phyloP scores from a whole-genome alignment of 2,888 invertebrate genomes.

The Gonocerus acuteangulatus region DNA sequence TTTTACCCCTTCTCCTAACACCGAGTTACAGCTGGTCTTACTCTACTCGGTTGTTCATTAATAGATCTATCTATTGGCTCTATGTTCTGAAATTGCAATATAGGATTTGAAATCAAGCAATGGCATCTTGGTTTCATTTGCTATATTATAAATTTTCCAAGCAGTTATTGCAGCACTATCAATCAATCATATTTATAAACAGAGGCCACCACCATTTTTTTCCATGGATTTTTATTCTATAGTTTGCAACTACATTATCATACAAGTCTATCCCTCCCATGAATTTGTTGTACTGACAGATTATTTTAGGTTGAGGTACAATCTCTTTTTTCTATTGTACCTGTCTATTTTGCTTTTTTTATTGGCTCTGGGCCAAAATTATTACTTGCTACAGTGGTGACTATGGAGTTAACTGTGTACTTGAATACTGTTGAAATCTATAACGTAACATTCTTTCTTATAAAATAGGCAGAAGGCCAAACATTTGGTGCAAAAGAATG shows the following conservation, averaged over 20 bases:
- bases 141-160: constrained; percentile 7
- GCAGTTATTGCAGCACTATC: constrained; percentile 4
- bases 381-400: constrained; percentile 23
- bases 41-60: not conserved
- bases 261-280: constrained; percentile 26
- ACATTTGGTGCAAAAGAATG: too few species aligned
- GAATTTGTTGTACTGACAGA: constrained; percentile 18
- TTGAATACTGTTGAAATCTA: too few species aligned
- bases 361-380: constrained; percentile 10
- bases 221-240: not conserved
- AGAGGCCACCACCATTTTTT: constrained; percentile 20
- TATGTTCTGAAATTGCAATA: not conserved
- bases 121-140: constrained; percentile 5
- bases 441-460: too few species aligned
- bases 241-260: constrained; percentile 17
- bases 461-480: too few species aligned
- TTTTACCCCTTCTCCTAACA: constrained; percentile 5
- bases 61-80: not conserved
- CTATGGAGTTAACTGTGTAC: constrained; percentile 27
- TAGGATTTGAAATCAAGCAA: constrained; percentile 11
- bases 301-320: constrained; percentile 8
- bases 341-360: constrained; percentile 15
- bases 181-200: constrained; percentile 4
- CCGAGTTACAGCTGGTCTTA: constrained; percentile 2
- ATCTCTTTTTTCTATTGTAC: not conserved